phyloP scores from a whole-genome alignment of 2,113 vertebrate species.

The Alethe castanea region DNA sequence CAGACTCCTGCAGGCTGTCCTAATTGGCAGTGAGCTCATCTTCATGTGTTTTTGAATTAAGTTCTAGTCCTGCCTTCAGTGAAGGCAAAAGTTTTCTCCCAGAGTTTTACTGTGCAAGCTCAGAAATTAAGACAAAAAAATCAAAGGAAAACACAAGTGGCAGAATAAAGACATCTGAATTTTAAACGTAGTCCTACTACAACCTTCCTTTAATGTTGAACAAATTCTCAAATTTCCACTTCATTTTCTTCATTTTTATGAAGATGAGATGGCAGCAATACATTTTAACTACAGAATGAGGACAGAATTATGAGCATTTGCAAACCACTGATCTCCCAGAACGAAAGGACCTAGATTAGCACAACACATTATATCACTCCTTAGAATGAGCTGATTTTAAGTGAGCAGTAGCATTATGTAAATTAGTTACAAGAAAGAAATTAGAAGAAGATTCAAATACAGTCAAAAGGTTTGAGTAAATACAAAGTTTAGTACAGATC shows the following conservation, averaged over 20 bases:
- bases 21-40: background rate
- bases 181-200: background rate
- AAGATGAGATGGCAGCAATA: background rate
- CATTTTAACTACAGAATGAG: background rate
- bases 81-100: background rate
- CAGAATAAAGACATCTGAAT: background rate
- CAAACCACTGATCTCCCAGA: background rate
- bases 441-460: background rate
- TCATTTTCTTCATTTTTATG: slow-evolving; percentile 2
- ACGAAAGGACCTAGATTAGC: background rate
- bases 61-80: background rate
- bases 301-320: slow-evolving; percentile 8
- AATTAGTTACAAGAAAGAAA: slow-evolving; percentile 24
- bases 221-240: background rate
- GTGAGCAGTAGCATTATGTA: slow-evolving; percentile 13
- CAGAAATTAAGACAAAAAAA: background rate
- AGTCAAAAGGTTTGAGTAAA: background rate
- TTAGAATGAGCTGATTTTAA: background rate
- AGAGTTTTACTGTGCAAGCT: background rate
- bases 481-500: background rate
- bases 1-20: background rate
- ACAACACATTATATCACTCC: background rate
- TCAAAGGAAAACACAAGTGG: background rate
- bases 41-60: background rate
- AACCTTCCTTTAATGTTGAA: background rate